phyloP scores from a whole-genome alignment of 2,797 vertebrate species.

The Lacerta viridis region DNA sequence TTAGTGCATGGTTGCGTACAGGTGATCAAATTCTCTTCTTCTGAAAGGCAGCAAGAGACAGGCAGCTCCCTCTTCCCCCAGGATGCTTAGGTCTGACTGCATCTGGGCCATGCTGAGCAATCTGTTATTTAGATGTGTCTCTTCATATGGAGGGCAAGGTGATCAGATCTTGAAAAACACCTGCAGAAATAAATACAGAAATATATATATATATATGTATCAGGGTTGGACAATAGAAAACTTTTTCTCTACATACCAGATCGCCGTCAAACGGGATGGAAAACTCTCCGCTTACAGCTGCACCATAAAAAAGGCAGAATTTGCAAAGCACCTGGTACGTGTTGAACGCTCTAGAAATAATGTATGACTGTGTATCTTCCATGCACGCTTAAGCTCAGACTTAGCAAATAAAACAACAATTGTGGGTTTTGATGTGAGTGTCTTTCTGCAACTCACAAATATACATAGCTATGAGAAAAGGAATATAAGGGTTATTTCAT shows the following conservation, averaged over 20 bases:
- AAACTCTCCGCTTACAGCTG: neutral
- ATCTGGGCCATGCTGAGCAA: constrained; percentile 65
- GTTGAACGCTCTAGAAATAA: neutral
- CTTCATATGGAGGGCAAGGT: constrained; percentile 99
- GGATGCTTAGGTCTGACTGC: constrained; percentile 68
- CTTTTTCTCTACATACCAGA: neutral
- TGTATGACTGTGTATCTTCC: neutral
- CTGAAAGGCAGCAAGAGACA: constrained; percentile 76
- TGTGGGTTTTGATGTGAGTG: no score
- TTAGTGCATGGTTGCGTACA: constrained; percentile 77
- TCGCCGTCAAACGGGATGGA: neutral
- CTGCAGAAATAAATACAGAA: constrained; percentile 77
- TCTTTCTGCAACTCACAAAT: no score
- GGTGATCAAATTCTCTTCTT: constrained; percentile 80
- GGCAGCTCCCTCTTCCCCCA: constrained; percentile 74
- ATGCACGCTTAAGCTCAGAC: neutral
- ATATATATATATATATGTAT: constrained; percentile 2
- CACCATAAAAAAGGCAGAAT: neutral
- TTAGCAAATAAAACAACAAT: neutral
- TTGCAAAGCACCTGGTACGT: neutral
- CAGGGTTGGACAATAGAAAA: neutral
- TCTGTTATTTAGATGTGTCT: constrained; percentile 91
- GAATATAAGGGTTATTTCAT: no score
- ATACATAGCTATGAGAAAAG: no score
- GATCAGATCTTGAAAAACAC: constrained; percentile 99